Evolutionary conservation across 1,140 invertebrate genomes (phyloP).

Genomic region (Rhopalosiphum padi): DNA sequence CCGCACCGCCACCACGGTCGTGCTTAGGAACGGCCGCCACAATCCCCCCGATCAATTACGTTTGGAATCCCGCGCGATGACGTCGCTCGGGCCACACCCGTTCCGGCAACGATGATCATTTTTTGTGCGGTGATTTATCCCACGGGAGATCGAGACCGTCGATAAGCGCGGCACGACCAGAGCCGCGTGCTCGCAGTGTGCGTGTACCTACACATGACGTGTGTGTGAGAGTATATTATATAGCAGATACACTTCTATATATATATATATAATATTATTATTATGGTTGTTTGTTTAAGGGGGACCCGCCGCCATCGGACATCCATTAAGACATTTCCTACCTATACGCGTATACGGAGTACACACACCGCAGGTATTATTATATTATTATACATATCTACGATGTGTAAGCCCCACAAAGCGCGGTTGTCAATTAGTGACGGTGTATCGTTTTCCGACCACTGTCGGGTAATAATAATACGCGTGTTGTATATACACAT

Average conservation of each 20-base stretch:
- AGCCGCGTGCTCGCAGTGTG: not conserved
- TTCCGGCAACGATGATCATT: constrained; percentile 22
- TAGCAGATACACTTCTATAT: not conserved
- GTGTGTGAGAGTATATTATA: no score
- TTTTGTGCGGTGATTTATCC: constrained; percentile 46
- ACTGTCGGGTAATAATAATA: constrained; percentile 11
- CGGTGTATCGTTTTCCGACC: constrained; percentile 45
- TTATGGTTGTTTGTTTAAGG: not conserved
- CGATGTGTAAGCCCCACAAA: not conserved
- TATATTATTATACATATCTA: not conserved
- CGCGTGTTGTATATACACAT: not conserved
- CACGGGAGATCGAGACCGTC: constrained; percentile 29
- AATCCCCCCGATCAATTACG: constrained; percentile 26
- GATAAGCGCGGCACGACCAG: constrained; percentile 24
- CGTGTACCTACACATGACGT: not conserved
- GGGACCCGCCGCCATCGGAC: not conserved
- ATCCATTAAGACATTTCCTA: constrained; percentile 43
- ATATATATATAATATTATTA: not conserved
- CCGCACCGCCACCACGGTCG: not conserved
- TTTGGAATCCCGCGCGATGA: constrained; percentile 46
- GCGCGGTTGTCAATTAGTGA: constrained; percentile 46
- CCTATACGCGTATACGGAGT: no score
- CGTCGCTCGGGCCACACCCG: constrained; percentile 37
- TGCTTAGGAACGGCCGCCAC: not conserved
- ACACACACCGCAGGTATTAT: not conserved